phyloP scores from a whole-genome alignment of 1,140 invertebrate genomes.

The Tetragnatha versicolor region DNA sequence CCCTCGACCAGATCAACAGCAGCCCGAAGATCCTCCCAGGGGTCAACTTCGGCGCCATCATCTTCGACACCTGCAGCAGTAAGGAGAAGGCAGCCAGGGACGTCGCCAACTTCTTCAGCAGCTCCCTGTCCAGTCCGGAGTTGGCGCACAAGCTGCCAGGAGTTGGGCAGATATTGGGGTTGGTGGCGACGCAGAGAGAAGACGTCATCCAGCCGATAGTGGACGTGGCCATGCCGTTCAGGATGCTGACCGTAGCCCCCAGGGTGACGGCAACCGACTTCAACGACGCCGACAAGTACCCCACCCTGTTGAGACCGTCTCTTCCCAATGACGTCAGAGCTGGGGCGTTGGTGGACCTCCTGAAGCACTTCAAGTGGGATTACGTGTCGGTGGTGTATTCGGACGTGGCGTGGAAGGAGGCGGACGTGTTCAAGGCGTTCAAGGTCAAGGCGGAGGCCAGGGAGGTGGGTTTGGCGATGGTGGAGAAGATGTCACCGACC shows the following conservation, averaged over 20 bases:
- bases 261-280: constrained; percentile 56
- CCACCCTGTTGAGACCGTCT: constrained; percentile 59
- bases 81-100: constrained; percentile 59
- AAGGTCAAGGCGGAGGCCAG: constrained; percentile 51
- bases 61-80: constrained; percentile 60
- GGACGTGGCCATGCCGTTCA: constrained; percentile 57
- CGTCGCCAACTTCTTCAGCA: constrained; percentile 59
- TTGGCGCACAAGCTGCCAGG: constrained; percentile 56
- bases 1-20: constrained; percentile 66
- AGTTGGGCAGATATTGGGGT: constrained; percentile 57
- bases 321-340: constrained; percentile 59
- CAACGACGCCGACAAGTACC: constrained; percentile 58
- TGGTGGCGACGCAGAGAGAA: constrained; percentile 56
- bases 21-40: constrained; percentile 60
- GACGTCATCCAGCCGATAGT: constrained; percentile 55
- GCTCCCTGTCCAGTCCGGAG: constrained; percentile 42
- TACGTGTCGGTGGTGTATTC: constrained; percentile 60
- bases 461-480: constrained; percentile 47
- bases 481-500: constrained; percentile 38
- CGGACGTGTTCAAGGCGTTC: constrained; percentile 59
- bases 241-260: constrained; percentile 59
- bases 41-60: constrained; percentile 60
- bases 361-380: constrained; percentile 59
- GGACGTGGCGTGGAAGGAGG: constrained; percentile 55
- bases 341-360: constrained; percentile 57